Evolutionary conservation across 2,888 invertebrate species (phyloP), one percentile per base, ranked within the genome.

Genomic region (Gymnocheta viridis): DNA sequence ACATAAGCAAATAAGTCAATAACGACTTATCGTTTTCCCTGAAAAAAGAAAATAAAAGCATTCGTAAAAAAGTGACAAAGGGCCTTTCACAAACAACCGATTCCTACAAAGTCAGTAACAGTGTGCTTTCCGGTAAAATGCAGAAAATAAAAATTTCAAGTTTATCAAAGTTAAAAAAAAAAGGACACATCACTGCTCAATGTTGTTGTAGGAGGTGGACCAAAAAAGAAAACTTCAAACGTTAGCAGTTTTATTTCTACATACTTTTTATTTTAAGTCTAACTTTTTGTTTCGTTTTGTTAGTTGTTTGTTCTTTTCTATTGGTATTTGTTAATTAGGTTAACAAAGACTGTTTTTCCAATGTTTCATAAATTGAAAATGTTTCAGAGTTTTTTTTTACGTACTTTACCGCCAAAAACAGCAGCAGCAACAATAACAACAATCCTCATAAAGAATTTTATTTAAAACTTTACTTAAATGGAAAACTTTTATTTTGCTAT

Each of bases 301-400:
- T 38, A 27, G 29, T 27, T 72, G 10, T 17, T 51, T 2, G 1
- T 38, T 47, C 22, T 12, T 29, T 56, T 47, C 7, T 64, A 72
- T 56, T 62, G 35, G 58, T 64, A 49, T 73, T 66, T 70, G 38
- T 64, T 70, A 83, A 83, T 83, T 80, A 49, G 83, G 80, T 83
- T 80, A 80, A 80, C 76, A 83, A 80, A 80, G 76, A 70, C 76
- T 82, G n/a, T 79, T 73, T 83, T 76, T 74, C 49, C 66, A 72
- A 72, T 83, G 70, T 79, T 83, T 74, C 58, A 67, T 73, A 69
- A 70, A 69, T 77, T 29, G 41, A 60, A 69, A 62, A 58, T 67
- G 14, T 77, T 77, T 38, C 35, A 24, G 7, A n/a, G n/a, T n/a
- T n/a, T n/a, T 49, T 27, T 74, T 74, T 51, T 62, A 10, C 44